Percentiles rank a stretch among this genome's conserved stretches.
phyloP scores from a whole-genome alignment of 2,113 vertebrate species.

The Colossoma macropomum region DNA sequence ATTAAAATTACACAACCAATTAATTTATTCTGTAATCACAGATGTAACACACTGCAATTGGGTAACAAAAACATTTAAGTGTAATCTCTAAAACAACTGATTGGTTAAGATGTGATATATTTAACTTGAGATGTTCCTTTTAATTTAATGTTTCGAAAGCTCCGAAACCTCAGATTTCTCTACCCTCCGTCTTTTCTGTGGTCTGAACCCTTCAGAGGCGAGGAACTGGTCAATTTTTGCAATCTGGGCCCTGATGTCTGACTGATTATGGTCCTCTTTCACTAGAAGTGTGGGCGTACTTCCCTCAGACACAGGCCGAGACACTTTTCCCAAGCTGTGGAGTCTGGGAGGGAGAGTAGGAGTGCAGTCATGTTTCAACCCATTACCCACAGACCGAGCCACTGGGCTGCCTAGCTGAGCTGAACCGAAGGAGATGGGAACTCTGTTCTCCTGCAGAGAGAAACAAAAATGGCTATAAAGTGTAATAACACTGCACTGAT shows the following conservation, averaged over 20 bases:
- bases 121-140: not conserved
- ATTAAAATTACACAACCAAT: not conserved
- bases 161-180: slow-evolving; percentile 44
- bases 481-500: slow-evolving; percentile 17
- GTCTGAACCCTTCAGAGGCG: slow-evolving; percentile 56
- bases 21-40: not conserved
- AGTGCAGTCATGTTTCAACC: slow-evolving; percentile 45
- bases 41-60: not conserved
- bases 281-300: slow-evolving; percentile 53
- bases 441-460: slow-evolving; percentile 57
- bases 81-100: not conserved
- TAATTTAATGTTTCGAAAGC: not conserved
- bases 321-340: slow-evolving; percentile 35
- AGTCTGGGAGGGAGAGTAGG: slow-evolving; percentile 36
- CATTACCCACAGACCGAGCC: slow-evolving; percentile 51
- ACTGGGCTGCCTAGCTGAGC: slow-evolving; percentile 35
- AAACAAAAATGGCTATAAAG: slow-evolving; percentile 37
- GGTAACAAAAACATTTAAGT: not conserved
- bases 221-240: slow-evolving; percentile 72
- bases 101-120: not conserved
- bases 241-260: slow-evolving; percentile 70
- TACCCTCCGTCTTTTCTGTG: slow-evolving; percentile 64
- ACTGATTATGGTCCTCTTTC: slow-evolving; percentile 58
- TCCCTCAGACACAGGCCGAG: not conserved
- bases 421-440: slow-evolving; percentile 30